Conservation (phyloP, 2,113 vertebrate species). For the Callorhinus ursinus region DNA sequence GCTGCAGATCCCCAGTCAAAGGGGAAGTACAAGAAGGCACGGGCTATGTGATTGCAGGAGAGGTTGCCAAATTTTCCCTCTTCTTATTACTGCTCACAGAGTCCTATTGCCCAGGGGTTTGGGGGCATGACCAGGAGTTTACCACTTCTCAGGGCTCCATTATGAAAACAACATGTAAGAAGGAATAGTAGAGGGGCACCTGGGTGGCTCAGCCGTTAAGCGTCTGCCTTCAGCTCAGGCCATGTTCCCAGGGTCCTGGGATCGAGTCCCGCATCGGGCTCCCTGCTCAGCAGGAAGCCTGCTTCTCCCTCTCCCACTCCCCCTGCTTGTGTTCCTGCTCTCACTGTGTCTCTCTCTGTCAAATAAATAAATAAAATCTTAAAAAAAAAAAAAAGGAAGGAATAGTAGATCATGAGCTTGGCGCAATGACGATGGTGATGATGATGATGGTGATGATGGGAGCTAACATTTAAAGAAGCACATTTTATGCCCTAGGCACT, state of each 20-base stretch:
- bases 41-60: slow-evolving; percentile 48
- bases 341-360: no score
- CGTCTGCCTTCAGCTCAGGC: no score
- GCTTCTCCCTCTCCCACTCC: no score
- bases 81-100: slow-evolving; percentile 51
- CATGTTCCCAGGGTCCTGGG: no score
- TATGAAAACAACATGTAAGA: slow-evolving; percentile 62
- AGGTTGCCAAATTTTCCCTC: slow-evolving; percentile 66
- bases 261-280: no score
- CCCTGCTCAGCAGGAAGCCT: no score
- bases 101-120: neutral
- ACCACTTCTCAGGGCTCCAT: neutral
- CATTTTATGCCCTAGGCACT: neutral
- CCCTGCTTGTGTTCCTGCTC: no score
- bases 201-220: no score
- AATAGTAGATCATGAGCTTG: neutral
- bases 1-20: slow-evolving; percentile 39
- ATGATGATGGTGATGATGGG: neutral
- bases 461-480: neutral
- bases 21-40: slow-evolving; percentile 67
- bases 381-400: neutral
- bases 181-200: neutral
- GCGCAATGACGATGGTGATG: neutral
- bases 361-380: no score
- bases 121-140: neutral